Base-by-base conservation (phyloP, 2,113 vertebrate genomes). In the Scolopax mira region DNA sequence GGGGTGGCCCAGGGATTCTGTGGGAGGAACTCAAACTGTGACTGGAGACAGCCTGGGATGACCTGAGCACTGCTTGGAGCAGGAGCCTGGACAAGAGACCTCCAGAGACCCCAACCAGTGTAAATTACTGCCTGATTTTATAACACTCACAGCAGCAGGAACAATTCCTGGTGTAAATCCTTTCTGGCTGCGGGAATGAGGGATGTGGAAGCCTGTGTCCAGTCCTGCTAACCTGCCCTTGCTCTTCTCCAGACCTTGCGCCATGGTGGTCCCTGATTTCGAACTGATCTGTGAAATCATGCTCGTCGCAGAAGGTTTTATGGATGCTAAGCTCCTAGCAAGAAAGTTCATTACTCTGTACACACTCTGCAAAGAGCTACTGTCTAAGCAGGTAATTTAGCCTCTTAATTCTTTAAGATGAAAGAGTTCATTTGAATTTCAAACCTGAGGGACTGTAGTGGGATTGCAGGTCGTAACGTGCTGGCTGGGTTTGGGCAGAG, bases 281-380 rank as follows among this genome's bases (percentile, higher is more conserved):
- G 98, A 98, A 27, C 92, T 98, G 14, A 98, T 98, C 91, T 98
- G 98, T 2, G 98, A 98, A 89, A 98, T 98, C 93, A 98, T 98
- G 98, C 97, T 98, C 7, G 98, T 98, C 51, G 98, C 98, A 4
- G 98, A 98, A 94, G 98, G 98, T 30, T 98, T 98, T 65, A 70
- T 98, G 4, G 96, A 98, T 0, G 98, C 98, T 6, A 98, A 97
- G n/a, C 96, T 98, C 6, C 96, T 98, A 60, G 98, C 98, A 61
- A 87, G 98, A 27, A 98, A 98, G 92, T 98, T 98, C 92, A 98
- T 98, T 80, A 98, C 98, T 1, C 95, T 98, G 30, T 98, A 98
- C 30, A 97, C 97, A 0, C 72, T 98, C 88, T 98, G 98, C 94
- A 98, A 96, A 58, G 98, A 98, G 89, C 95, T 98, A 21, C 97